Evolutionary conservation across 1,140 invertebrate species (phyloP).

Genomic region (Cherax destructor): DNA sequence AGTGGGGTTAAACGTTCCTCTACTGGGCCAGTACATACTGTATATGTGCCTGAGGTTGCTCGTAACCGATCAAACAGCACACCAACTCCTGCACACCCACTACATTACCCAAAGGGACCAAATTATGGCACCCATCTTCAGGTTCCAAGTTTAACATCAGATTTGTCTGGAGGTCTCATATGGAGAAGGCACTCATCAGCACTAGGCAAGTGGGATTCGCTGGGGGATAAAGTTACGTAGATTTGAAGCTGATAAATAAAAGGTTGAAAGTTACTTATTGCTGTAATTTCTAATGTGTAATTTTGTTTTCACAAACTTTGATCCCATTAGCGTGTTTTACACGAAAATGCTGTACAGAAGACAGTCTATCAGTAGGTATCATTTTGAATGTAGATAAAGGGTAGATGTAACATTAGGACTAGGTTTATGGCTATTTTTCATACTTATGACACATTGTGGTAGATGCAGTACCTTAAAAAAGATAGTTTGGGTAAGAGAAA

Average conservation of each 20-base stretch:
- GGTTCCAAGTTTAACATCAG: constrained; percentile 42
- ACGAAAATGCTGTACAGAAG: background rate
- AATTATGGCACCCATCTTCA: constrained; percentile 62
- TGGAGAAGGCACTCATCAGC: constrained; percentile 39
- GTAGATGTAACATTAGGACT: background rate
- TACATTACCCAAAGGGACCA: constrained; percentile 41
- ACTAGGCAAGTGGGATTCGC: constrained; percentile 22
- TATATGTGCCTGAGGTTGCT: constrained; percentile 22
- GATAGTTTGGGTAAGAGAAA: background rate
- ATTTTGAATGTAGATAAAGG: background rate
- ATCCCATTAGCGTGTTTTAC: background rate
- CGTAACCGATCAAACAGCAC: constrained; percentile 53
- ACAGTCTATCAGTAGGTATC: background rate
- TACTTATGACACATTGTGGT: background rate
- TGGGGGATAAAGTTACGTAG: background rate
- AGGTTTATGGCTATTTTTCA: background rate
- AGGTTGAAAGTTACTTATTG: background rate
- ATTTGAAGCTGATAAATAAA: background rate
- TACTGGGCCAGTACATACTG: constrained; percentile 43
- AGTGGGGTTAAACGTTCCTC: constrained; percentile 59
- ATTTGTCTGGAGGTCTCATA: background rate
- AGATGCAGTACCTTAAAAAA: background rate
- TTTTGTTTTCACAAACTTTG: background rate
- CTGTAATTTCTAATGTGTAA: background rate
- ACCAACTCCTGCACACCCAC: constrained; percentile 50